Base-by-base conservation (phyloP, 2,888 invertebrate genomes). In the Acanthococcus lagerstroemiae region DNA sequence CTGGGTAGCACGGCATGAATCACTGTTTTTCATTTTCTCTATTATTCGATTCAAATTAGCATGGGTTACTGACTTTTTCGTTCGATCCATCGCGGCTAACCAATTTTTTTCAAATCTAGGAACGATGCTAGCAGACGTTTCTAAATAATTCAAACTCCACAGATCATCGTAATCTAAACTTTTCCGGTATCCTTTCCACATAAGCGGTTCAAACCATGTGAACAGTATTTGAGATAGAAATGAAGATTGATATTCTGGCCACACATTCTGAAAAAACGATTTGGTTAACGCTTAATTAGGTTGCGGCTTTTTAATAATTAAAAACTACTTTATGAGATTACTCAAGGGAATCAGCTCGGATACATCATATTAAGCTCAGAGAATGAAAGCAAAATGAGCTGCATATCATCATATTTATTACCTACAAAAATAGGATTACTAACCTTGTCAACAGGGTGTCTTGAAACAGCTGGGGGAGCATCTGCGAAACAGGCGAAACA, bases 161-260 rank as follows among this genome's bases (percentile, higher is more conserved):
- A 97, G 78, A 77, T 97, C 94, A 54, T 82, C 79, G 68, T 84
- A 82, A 70, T 86, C 88, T 69, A 97, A 77, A 15, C 92, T 88
- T 71, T 87, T 84, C 67, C 84, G 84, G 78, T 89, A 95, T 22
- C 95, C 95, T 69, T 82, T 84, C 79, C 90, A 84, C 1, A 92
- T 87, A 74, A 95, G 78, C 0, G 82, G 75, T 77, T 93, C 91
- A 76, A 95, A 95, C 96, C 96, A 97, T 72, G 87, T 83, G 77
- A 91, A 95, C 2, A 89, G 83, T 24, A 95, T 79, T 66, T 86
- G 84, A 21, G 92, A 92, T 6, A 93, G 82, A 76, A 92, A 95
- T 65, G 94, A 91, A 25, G 92, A 84, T 22, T 82, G 79, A 68
- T 82, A 80, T 76, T 96, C 95, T 21, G 95, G 95, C 74, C 94